Conservation (phyloP, 2,797 vertebrate species). For the Selene dorsalis region DNA sequence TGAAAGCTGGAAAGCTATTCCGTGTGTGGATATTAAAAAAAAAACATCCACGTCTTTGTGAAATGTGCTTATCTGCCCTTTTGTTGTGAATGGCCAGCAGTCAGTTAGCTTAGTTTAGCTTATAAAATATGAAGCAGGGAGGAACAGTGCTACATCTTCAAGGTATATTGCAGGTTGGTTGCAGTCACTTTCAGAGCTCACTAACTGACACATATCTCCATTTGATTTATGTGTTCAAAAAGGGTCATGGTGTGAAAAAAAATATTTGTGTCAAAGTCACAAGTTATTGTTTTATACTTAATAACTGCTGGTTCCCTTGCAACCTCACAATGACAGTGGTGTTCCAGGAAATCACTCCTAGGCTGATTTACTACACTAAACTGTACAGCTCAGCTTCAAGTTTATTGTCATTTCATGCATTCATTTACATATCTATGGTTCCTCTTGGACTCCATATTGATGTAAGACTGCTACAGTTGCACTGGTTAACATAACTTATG, state of each 20-base stretch:
- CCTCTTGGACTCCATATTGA: neutral
- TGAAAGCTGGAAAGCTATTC: neutral
- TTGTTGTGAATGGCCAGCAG: neutral
- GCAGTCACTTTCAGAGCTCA: neutral
- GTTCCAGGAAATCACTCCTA: neutral
- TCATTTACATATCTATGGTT: neutral
- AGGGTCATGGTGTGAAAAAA: too few relatives aligned
- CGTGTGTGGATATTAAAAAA: neutral
- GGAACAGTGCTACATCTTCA: too few relatives aligned
- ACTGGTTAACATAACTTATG: neutral
- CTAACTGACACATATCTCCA: neutral
- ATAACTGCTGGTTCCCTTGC: neutral
- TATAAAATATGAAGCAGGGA: too few relatives aligned
- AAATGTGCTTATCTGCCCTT: neutral
- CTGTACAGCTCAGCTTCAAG: neutral
- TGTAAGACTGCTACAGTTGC: neutral
- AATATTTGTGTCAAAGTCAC: too few relatives aligned
- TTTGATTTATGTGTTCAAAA: neutral
- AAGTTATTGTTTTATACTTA: neutral
- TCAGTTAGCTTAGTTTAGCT: too few relatives aligned
- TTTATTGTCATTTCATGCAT: slow-evolving; percentile 1
- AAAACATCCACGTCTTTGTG: neutral
- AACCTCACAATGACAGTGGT: neutral
- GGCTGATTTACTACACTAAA: neutral
- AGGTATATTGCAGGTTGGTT: too few relatives aligned